A percentile compares a stretch with the other conserved stretches of the same genome.
Conservation (phyloP, 2,113 vertebrate species). For the Bettongia penicillata region DNA sequence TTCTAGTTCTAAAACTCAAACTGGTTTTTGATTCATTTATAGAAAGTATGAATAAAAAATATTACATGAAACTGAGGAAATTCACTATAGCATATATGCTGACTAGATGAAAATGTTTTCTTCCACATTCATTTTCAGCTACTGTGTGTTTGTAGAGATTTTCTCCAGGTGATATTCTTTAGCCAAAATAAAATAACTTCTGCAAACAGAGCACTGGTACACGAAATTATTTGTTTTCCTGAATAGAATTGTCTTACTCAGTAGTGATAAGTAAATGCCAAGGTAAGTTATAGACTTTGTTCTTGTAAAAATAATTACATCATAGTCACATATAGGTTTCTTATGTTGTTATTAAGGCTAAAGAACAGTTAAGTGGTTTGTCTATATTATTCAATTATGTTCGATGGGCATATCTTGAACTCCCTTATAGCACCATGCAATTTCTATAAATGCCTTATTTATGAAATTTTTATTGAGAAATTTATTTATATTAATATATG, state of each 20-base stretch:
- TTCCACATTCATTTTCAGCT: background rate
- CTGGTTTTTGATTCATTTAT: background rate
- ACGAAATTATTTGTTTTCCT: background rate
- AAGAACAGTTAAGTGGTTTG: background rate
- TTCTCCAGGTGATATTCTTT: background rate
- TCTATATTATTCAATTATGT: background rate
- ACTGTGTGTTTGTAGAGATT: background rate
- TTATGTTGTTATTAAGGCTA: background rate
- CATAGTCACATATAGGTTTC: background rate
- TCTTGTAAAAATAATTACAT: background rate
- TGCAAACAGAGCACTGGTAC: background rate
- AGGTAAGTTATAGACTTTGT: background rate
- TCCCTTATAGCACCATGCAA: background rate
- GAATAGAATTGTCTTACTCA: background rate
- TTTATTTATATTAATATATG: background rate
- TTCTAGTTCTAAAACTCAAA: background rate
- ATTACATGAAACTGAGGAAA: background rate
- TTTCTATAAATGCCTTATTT: background rate
- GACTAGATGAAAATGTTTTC: background rate
- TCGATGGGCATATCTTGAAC: background rate
- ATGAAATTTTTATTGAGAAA: background rate
- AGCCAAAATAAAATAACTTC: background rate
- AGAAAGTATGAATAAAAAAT: background rate
- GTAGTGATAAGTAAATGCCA: conserved; percentile 6
- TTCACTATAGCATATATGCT: background rate